These are phyloP conservation scores for Phoenoteleia sp. DNA, from an alignment of 2,888 invertebrate species.

Conservation along the genomic window DNA sequence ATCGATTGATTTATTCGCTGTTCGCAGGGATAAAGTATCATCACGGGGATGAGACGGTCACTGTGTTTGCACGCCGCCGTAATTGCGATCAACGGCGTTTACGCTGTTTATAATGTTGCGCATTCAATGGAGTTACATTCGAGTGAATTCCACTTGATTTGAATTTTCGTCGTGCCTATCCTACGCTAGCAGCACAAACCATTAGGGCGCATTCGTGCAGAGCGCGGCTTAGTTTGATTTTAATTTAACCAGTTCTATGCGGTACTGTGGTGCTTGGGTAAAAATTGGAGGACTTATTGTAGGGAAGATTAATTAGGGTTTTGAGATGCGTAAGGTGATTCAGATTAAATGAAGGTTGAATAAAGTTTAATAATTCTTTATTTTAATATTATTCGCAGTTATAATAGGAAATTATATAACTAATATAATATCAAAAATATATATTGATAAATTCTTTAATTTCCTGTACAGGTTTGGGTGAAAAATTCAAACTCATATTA, in stretches of 20 bases:
- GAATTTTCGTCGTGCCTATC: conserved; percentile 27
- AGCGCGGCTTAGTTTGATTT: conserved; percentile 10
- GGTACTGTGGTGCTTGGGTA: neutral
- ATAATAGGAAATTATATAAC: too few species aligned
- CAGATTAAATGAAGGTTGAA: too few species aligned
- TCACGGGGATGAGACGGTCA: conserved; percentile 13
- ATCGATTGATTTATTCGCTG: conserved; percentile 52
- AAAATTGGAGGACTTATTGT: conserved; percentile 4
- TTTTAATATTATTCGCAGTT: too few species aligned
- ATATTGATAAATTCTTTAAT: too few species aligned
- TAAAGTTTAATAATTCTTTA: too few species aligned
- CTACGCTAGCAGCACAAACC: neutral
- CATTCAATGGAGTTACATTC: conserved; percentile 22
- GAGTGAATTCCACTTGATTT: conserved; percentile 41
- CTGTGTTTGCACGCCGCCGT: conserved; percentile 23
- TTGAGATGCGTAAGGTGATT: too few species aligned
- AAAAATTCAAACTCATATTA: too few species aligned
- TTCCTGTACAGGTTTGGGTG: too few species aligned
- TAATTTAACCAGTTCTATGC: neutral
- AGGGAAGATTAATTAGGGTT: too few species aligned
- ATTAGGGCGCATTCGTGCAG: conserved; percentile 8
- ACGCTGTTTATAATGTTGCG: conserved; percentile 39
- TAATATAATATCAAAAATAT: too few species aligned
- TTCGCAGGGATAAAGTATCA: conserved; percentile 36
- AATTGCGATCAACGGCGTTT: conserved; percentile 45